A percentile compares a stretch with the other conserved stretches of the same genome.
phyloP scores from a whole-genome alignment of 2,797 vertebrate genomes.

The Melanotaenia trifasciata region DNA sequence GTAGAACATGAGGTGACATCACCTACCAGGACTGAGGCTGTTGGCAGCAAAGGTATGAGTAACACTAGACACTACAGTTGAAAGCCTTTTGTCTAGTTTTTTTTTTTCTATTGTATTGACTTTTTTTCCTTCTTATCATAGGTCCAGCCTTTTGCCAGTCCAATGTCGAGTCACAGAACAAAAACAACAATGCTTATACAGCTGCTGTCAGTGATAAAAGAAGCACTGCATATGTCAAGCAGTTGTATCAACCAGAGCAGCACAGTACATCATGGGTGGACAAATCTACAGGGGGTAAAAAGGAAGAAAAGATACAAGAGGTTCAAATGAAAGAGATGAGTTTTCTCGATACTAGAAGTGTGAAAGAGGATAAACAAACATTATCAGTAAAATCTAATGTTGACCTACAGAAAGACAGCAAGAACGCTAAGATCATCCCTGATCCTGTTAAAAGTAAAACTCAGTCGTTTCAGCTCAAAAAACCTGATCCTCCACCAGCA shows the following conservation, averaged over 20 bases:
- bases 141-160: conserved; percentile 40
- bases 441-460: conserved; percentile 33
- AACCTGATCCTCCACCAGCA: conserved; percentile 20
- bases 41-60: conserved; percentile 58
- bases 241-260: conserved; percentile 35
- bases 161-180: conserved; percentile 76
- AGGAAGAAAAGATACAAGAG: conserved; percentile 38
- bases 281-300: conserved; percentile 31
- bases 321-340: conserved; percentile 32
- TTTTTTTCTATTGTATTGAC: conserved; percentile 6
- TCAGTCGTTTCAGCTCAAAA: conserved; percentile 51
- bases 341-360: conserved; percentile 4
- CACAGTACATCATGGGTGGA: conserved; percentile 20
- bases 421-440: conserved; percentile 32
- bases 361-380: conserved; percentile 48
- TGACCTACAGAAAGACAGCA: conserved; percentile 47
- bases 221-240: conserved; percentile 28
- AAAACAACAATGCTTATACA: conserved; percentile 86
- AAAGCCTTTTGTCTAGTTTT: not conserved
- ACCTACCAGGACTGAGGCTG: conserved; percentile 42
- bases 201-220: conserved; percentile 56
- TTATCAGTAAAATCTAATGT: conserved; percentile 48
- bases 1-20: conserved; percentile 55
- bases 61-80: not conserved
- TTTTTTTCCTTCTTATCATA: conserved; percentile 32